Evolutionary conservation across 2,797 vertebrate species (phyloP).

Genomic region (Sebastes goodei): DNA sequence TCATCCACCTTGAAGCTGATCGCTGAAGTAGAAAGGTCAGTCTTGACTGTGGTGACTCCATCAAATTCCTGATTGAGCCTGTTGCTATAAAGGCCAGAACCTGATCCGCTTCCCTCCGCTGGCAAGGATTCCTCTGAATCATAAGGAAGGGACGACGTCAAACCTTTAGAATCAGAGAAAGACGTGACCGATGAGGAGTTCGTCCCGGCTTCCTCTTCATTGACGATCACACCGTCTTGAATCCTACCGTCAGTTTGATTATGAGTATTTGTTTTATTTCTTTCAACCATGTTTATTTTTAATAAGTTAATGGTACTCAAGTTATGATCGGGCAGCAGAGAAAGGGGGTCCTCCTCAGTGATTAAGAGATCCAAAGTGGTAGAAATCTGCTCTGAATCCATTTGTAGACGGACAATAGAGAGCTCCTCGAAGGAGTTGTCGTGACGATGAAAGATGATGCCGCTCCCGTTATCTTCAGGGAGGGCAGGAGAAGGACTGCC

Average conservation of each 20-base stretch:
- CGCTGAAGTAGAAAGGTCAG: not conserved
- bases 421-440: not conserved
- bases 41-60: not conserved
- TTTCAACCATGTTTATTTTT: not conserved
- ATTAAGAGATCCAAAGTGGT: not conserved
- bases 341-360: not conserved
- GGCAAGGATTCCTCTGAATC: constrained; percentile 36
- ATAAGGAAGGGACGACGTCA: constrained; percentile 61
- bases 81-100: constrained; percentile 81
- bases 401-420: not conserved
- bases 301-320: not conserved
- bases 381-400: constrained; percentile 1
- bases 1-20: not conserved
- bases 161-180: constrained; percentile 68
- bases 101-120: constrained; percentile 82
- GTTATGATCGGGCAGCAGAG: not conserved
- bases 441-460: not conserved
- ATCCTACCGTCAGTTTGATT: not conserved
- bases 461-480: constrained; percentile 8
- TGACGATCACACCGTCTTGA: not conserved
- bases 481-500: constrained; percentile 10
- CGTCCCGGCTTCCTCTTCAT: not conserved
- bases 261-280: not conserved
- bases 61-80: constrained; percentile 49
- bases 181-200: constrained; percentile 24